phyloP scores from a whole-genome alignment of 2,113 vertebrate species.

The Microcebus jonahi region DNA sequence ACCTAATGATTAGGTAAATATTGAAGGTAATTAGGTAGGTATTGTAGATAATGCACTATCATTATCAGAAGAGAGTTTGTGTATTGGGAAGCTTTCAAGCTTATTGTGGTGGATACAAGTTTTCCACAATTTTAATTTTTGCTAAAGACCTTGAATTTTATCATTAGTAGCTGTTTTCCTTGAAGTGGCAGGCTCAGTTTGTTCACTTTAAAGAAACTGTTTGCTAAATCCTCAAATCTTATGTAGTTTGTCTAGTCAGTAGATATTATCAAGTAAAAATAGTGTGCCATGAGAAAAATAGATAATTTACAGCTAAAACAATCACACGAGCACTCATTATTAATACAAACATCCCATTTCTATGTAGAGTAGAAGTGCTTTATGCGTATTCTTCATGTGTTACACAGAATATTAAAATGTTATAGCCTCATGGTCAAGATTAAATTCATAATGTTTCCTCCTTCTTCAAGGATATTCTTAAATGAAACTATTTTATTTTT shows the following conservation, averaged over 20 bases:
- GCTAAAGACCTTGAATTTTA: neutral
- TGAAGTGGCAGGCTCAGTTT: neutral
- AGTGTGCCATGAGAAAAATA: neutral
- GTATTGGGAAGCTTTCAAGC: neutral
- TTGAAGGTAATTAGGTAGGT: too few species aligned
- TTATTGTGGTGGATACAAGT: neutral
- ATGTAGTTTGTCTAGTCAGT: neutral
- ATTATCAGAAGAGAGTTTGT: neutral
- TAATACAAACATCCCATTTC: neutral
- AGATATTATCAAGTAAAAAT: neutral
- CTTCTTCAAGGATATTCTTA: neutral
- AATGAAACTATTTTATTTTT: neutral
- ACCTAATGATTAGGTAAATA: too few species aligned
- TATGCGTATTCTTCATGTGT: neutral
- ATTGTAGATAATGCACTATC: neutral
- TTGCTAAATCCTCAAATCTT: neutral
- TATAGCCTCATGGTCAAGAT: neutral
- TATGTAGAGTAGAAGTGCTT: neutral
- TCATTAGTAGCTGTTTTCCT: neutral
- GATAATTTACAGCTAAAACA: neutral
- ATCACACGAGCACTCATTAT: neutral
- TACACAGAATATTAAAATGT: neutral
- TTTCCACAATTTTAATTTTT: neutral
- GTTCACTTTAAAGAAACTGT: neutral
- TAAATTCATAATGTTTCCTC: neutral